phyloP scores from a whole-genome alignment of 2,797 vertebrate genomes.

The Siniperca scherzeri region DNA sequence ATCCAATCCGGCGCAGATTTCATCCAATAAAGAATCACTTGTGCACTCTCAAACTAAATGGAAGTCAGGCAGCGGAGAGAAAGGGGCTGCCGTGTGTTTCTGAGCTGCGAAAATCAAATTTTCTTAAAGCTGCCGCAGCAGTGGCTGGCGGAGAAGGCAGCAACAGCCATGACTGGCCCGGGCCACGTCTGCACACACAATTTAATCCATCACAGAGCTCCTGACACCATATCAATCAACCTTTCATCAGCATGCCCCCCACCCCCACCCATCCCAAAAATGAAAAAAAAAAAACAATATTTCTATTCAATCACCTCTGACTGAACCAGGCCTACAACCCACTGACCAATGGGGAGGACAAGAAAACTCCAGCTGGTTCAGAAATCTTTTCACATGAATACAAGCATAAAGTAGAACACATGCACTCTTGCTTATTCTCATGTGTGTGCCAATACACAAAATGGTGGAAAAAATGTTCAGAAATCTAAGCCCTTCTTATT shows the following conservation, averaged over 20 bases:
- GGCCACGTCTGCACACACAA: constrained; percentile 97
- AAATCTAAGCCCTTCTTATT: constrained; percentile 9
- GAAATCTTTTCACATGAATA: constrained; percentile 57
- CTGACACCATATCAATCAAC: constrained; percentile 98
- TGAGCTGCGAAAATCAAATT: constrained; percentile 91
- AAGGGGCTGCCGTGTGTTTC: constrained; percentile 89
- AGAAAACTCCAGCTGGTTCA: constrained; percentile 67
- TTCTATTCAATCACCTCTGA: constrained; percentile 96
- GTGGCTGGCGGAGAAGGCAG: constrained; percentile 84
- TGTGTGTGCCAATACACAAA: constrained; percentile 16
- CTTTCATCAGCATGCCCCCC: constrained; percentile 96
- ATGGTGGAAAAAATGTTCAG: constrained; percentile 20
- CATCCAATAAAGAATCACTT: constrained; percentile 93
- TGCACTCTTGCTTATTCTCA: constrained; percentile 24
- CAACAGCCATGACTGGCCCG: constrained; percentile 89
- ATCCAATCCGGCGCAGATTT: constrained; percentile 92
- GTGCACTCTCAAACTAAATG: constrained; percentile 92
- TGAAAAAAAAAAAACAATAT: constrained; percentile 91
- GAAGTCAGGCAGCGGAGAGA: constrained; percentile 90
- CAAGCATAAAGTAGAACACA: constrained; percentile 42
- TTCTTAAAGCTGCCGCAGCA: constrained; percentile 88
- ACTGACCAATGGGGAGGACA: constrained; percentile 77
- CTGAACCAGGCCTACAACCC: constrained; percentile 82
- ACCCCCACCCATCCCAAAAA: constrained; percentile 30
- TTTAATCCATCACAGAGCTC: constrained; percentile 98